These are phyloP conservation scores for Drosophila lacertosa DNA, from an alignment of 1,140 invertebrate species.

Conservation along the genomic window DNA sequence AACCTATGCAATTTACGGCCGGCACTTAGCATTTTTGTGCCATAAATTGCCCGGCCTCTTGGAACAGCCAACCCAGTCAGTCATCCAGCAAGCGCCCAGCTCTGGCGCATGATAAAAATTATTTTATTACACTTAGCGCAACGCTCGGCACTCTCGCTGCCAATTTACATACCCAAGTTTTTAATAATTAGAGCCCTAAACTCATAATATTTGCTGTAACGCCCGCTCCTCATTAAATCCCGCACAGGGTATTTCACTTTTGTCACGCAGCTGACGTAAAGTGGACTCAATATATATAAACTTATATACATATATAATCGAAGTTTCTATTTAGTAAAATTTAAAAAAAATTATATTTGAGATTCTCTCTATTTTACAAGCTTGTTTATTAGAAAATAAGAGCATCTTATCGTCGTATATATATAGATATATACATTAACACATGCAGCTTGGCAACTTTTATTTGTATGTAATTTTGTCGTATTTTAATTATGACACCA, in stretches of 20 bases:
- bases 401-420: no score
- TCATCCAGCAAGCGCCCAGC: slow-evolving; percentile 2
- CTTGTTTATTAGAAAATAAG: no score
- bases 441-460: no score
- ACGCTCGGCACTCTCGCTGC: slow-evolving; percentile 20
- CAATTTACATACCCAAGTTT: slow-evolving; percentile 44
- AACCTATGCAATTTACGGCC: slow-evolving; percentile 36
- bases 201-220: slow-evolving; percentile 26
- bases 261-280: no score
- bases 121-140: slow-evolving; percentile 40
- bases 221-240: slow-evolving; percentile 10
- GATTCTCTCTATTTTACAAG: no score
- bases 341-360: no score
- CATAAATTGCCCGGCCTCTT: slow-evolving; percentile 30
- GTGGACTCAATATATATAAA: background rate
- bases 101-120: slow-evolving; percentile 23
- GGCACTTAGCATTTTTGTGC: slow-evolving; percentile 36
- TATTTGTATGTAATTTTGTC: background rate
- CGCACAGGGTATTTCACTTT: background rate
- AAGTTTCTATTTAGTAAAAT: no score
- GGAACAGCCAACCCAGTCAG: slow-evolving; percentile 1
- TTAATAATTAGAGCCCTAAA: slow-evolving; percentile 47
- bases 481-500: background rate
- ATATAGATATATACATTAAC: no score
- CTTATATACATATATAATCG: no score